phyloP scores from a whole-genome alignment of 2,888 invertebrate genomes.

The Spatulosminthurus flaviceps region DNA sequence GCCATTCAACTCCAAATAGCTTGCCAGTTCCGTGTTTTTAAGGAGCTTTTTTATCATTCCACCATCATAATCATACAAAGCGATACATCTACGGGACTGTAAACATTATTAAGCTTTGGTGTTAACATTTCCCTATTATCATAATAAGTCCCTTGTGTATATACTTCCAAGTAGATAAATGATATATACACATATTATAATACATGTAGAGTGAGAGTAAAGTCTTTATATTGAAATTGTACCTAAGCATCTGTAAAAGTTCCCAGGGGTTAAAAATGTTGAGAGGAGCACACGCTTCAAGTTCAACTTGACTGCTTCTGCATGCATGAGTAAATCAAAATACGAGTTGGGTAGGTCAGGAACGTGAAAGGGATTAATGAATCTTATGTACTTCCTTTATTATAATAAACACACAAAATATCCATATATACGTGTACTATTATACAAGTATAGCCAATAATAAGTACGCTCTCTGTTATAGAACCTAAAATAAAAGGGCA shows the following conservation, averaged over 20 bases:
- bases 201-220: neutral
- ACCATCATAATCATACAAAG: neutral
- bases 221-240: neutral
- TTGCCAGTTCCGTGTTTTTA: neutral
- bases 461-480: too few relatives aligned
- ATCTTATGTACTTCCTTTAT: neutral
- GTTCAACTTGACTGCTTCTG: conserved; percentile 32
- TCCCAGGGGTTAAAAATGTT: conserved; percentile 1
- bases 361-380: conserved; percentile 34
- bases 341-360: conserved; percentile 45
- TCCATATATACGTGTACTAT: too few relatives aligned
- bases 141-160: too few relatives aligned
- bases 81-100: neutral
- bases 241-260: neutral
- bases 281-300: conserved; percentile 22
- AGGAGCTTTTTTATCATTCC: neutral
- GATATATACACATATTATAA: neutral
- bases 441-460: too few relatives aligned
- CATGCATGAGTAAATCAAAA: conserved; percentile 38
- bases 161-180: too few relatives aligned
- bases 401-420: too few relatives aligned
- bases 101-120: neutral
- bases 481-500: too few relatives aligned
- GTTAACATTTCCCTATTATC: neutral
- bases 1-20: neutral